Base-by-base conservation (phyloP, 2,888 invertebrate species). In the Silvanus unidentatus region DNA sequence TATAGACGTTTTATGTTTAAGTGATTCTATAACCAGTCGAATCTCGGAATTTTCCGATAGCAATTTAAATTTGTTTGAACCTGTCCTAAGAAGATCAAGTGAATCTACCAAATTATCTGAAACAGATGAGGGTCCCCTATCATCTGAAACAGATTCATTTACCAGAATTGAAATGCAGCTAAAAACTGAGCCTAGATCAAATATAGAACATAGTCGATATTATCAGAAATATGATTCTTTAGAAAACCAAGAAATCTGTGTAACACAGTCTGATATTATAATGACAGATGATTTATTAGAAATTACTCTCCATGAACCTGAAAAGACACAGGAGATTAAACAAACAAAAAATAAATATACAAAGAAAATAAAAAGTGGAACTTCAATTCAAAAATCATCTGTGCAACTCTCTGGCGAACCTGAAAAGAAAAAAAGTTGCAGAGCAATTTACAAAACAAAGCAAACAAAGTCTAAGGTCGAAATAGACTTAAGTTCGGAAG, bases 211-310 rank as follows among this genome's bases (percentile, higher is more conserved):
- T n/a, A n/a, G n/a, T 65, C 66, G 4, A 60, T 63, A 11, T n/a
- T n/a, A n/a, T n/a, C n/a, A n/a, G n/a, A 22, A 22, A 22, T 22
- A 5, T 22, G 8, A 8, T 22, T 22, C 22, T 22, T 5, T 8
- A 5, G 22, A 22, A 22, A 22, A 22, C 3, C 22, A 22, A 22
- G 4, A 22, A 22, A 3, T 22, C 51, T 49, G 40, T 57, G 57
- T 59, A 40, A 53, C 53, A 32, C 49, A 59, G 16, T 64, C 69
- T 22, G 69, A 72, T 54, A 73, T 74, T 36, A 58, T 64, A 10
- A 73, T 74, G 72, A 68, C 61, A 16, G 73, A 70, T 52, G 73
- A 74, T 50, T 56, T 73, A 2, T 50, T 74, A 15, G 66, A 73
- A 61, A 66, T 74, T 8, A 73, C 71, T 13, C 58, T 73, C n/a